Base-by-base conservation (phyloP, 1,140 invertebrate genomes). In the Heliconius himera region DNA sequence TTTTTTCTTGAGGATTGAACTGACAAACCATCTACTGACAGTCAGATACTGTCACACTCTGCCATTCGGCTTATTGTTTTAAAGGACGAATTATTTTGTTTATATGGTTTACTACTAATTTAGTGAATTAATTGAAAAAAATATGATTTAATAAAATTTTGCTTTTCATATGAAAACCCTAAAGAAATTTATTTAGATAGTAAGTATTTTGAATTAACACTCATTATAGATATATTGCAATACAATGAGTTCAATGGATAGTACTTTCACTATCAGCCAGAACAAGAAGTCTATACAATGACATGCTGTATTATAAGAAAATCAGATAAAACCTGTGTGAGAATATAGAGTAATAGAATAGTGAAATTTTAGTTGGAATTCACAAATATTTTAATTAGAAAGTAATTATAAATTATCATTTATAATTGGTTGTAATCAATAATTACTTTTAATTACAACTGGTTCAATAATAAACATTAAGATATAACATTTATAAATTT, bases 181-280 rank as follows among this genome's bases (percentile, higher is more conserved):
- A 46, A 46, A 46, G 1, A 18, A 51, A 51, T 20, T 16, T 5
- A 49, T 49, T n/a, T n/a, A n/a, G n/a, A 70, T 70, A 71, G 16
- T 4, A 36, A 20, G 54, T 56, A 56, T 41, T 41, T 41, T 41
- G 8, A 41, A 41, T 41, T 1, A 33, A n/a, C 22, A 46, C 20
- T 56, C 73, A 75, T 26, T 66, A 70, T 41, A 75, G 51, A 74
- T 71, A 71, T 77, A 70, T 70, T 72, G 70, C 8, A 16, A 51
- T 77, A 77, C 75, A 77, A 71, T 77, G 20, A 56, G 8, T 29
- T 70, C 66, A 77, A 22, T 54, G 6, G 70, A 77, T 77, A 77
- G 33, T 54, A 81, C 82, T 83, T 83, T 83, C 79, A 81, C 82
- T 75, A 83, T 83, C 54, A 79, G 60, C 60, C 70, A 81, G 78